These are phyloP conservation scores for Diaphora mendica DNA, from an alignment of 2,888 invertebrate species.

Conservation along the genomic window DNA sequence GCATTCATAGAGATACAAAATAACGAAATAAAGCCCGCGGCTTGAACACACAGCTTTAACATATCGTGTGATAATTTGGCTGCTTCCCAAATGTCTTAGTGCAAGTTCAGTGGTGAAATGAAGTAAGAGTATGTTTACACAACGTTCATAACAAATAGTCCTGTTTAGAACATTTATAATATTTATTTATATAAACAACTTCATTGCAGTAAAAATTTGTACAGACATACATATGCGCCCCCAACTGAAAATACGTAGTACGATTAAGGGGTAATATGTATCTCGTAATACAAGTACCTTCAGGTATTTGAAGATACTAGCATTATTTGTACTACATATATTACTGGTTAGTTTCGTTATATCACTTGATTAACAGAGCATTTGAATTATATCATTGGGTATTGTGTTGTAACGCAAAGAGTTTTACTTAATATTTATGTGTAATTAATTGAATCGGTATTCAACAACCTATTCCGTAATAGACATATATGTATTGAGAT, in stretches of 20 bases:
- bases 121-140: slow-evolving; percentile 33
- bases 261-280: not conserved
- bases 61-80: slow-evolving; percentile 50
- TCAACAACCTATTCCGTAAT: no score
- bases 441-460: not conserved
- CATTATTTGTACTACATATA: not conserved
- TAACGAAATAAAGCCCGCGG: slow-evolving; percentile 34
- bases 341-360: not conserved
- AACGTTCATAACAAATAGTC: slow-evolving; percentile 9
- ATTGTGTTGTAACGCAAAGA: not conserved
- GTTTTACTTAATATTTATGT: not conserved
- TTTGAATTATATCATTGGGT: not conserved
- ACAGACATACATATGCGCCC: not conserved
- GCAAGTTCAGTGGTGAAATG: slow-evolving; percentile 32
- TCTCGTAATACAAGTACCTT: not conserved
- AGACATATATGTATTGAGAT: no score
- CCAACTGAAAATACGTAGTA: not conserved
- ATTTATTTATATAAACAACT: not conserved
- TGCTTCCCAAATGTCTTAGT: slow-evolving; percentile 43
- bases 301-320: not conserved
- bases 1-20: slow-evolving; percentile 41
- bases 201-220: no score
- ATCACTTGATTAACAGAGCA: not conserved
- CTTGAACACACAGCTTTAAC: slow-evolving; percentile 23
- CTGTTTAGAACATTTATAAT: slow-evolving; percentile 6